A percentile compares a stretch with the other conserved stretches of the same genome.
These are phyloP conservation scores for Koerneria pararmatus DNA, from an alignment of 2,888 invertebrate species.

Conservation along the genomic window DNA sequence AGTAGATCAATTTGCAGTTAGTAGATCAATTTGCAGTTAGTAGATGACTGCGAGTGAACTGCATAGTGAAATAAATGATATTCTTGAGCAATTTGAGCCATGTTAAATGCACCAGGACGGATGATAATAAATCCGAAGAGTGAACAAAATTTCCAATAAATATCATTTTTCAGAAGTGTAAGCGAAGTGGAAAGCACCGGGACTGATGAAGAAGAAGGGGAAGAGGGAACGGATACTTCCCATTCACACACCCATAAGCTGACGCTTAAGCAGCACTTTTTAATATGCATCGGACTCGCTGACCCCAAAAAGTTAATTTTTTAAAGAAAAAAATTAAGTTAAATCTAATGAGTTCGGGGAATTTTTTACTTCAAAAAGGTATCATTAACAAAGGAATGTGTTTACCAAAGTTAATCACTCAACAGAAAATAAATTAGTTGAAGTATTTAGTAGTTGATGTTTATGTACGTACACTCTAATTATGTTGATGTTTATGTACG, in stretches of 20 bases:
- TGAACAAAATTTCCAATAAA: no score
- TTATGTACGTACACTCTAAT: no score
- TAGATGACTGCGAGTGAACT: no score
- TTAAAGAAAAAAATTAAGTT: not conserved
- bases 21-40: no score
- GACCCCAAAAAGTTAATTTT: slow-evolving; percentile 37
- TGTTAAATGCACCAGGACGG: not conserved
- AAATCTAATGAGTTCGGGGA: not conserved
- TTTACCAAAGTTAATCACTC: no score
- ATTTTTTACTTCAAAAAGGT: not conserved
- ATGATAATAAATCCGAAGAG: not conserved
- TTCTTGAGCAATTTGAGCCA: not conserved
- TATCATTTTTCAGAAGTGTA: slow-evolving; percentile 29
- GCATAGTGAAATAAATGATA: not conserved
- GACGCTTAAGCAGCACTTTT: slow-evolving; percentile 42
- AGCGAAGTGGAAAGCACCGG: slow-evolving; percentile 43
- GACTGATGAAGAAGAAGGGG: slow-evolving; percentile 37
- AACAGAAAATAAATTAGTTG: no score
- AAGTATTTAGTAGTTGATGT: no score
- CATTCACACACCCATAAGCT: slow-evolving; percentile 31
- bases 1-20: no score
- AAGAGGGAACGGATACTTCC: slow-evolving; percentile 16
- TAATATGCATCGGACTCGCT: slow-evolving; percentile 53
- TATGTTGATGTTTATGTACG: no score
- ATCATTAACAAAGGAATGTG: not conserved